phyloP scores from a whole-genome alignment of 1,140 invertebrate genomes.

The Drosophila sp. region DNA sequence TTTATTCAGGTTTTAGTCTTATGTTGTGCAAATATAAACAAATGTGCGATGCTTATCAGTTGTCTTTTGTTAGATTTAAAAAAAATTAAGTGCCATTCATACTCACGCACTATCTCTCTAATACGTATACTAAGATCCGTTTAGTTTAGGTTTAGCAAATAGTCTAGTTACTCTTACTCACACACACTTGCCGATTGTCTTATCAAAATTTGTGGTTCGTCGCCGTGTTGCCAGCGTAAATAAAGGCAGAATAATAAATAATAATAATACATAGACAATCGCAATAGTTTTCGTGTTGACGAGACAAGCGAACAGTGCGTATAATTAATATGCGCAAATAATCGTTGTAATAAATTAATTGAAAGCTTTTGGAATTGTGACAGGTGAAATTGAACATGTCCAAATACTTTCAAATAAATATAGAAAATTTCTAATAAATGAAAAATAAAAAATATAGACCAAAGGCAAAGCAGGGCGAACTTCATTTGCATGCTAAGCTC shows the following conservation, averaged over 20 bases:
- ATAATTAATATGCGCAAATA: constrained; percentile 61
- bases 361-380: constrained; percentile 22
- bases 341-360: constrained; percentile 22
- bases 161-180: constrained; percentile 12
- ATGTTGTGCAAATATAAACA: constrained; percentile 3
- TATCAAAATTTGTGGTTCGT: constrained; percentile 63
- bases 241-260: constrained; percentile 73
- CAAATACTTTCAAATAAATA: constrained; percentile 18
- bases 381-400: constrained; percentile 25
- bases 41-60: constrained; percentile 31
- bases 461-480: constrained; percentile 14
- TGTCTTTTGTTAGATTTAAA: constrained; percentile 17
- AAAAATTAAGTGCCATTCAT: constrained; percentile 32
- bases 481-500: constrained; percentile 67
- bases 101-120: background rate
- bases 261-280: constrained; percentile 43
- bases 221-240: constrained; percentile 57
- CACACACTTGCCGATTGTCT: constrained; percentile 62
- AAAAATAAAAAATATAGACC: constrained; percentile 22
- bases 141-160: background rate
- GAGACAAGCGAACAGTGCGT: constrained; percentile 34
- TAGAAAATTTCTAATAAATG: constrained; percentile 24
- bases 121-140: background rate
- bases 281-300: background rate
- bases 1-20: background rate